Evolutionary conservation across 2,888 invertebrate species (phyloP), one percentile per base, ranked within the genome.

Genomic region (Callyntrura guangdongensis): DNA sequence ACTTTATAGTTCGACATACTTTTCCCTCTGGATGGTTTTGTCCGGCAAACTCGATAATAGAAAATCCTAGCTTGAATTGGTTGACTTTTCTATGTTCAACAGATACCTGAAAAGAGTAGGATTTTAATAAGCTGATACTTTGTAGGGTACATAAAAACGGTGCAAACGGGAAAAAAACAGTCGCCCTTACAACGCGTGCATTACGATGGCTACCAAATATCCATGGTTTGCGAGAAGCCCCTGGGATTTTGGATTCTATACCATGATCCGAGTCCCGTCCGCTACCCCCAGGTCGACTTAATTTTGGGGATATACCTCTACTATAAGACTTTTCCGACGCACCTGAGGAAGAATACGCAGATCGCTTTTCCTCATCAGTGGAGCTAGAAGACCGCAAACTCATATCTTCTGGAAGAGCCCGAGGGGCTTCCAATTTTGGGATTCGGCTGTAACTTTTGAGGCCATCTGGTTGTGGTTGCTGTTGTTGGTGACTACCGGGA

Each of bases 171-270:
- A n/a, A 36, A 36, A 36, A 36, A 36, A 4, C 36, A 36, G 36
- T 6, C 2, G 6, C 36, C 6, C 94, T 94, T 94, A 96, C 95
- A 92, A 96, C 96, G 92, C 95, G 95, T 61, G 95, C 95, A 93
- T 96, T 95, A 93, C 95, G 95, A 93, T 96, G 96, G n/a, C 95
- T 95, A 59, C 96, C 96, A 94, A 96, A 96, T 94, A 96, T 95
- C 96, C 96, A 96, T 5, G 93, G 93, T 89, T 94, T 94, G 12
- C 92, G 77, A 14, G 22, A 59, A 9, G 82, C 79, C n/a, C 36
- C 36, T 36, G 91, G 92, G 36, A 91, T 92, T 89, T 87, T 91
- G 5, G 91, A 91, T 25, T 61, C 82, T n/a, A 64, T 61, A n/a
- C 53, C 4, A 17, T 77, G 49, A 25, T 77, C 77, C 22, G 86